These are phyloP conservation scores for Carassius carassius DNA, from an alignment of 2,113 vertebrate species.

Conservation along the genomic window DNA sequence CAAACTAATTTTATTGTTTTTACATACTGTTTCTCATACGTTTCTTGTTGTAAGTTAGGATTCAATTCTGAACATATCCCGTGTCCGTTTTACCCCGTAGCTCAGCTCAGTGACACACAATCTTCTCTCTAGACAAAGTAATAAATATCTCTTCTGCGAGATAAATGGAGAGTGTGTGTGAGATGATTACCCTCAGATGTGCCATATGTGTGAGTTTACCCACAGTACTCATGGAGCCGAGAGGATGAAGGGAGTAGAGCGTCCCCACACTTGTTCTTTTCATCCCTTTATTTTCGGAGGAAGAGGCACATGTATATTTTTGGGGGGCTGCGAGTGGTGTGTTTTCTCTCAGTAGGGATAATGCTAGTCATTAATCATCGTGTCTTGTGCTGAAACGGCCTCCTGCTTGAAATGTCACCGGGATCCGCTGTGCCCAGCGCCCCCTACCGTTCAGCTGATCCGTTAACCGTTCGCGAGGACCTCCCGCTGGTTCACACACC, in stretches of 20 bases:
- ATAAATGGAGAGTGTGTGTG: constrained; percentile 48
- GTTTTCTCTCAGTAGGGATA: constrained; percentile 54
- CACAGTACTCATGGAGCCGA: constrained; percentile 27
- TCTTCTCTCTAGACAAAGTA: constrained; percentile 38
- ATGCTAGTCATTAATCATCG: constrained; percentile 57
- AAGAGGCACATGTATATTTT: constrained; percentile 55
- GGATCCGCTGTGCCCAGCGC: constrained; percentile 23
- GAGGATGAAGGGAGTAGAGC: constrained; percentile 22
- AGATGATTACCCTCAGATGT: constrained; percentile 56
- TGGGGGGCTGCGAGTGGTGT: constrained; percentile 45
- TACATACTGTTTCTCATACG: not conserved
- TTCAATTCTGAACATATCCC: not conserved
- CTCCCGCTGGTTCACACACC: constrained; percentile 16
- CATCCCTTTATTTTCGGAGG: constrained; percentile 45
- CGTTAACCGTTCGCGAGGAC: constrained; percentile 10
- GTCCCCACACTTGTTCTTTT: constrained; percentile 42
- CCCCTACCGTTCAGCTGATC: constrained; percentile 47
- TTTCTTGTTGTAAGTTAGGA: not conserved
- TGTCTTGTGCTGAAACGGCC: constrained; percentile 36
- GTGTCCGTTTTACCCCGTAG: not conserved
- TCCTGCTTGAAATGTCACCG: constrained; percentile 38
- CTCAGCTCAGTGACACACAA: constrained; percentile 11
- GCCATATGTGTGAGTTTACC: constrained; percentile 54
- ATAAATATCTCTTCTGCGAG: constrained; percentile 54
- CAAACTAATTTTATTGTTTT: not conserved